Evolutionary conservation across 2,888 invertebrate genomes (phyloP).

Genomic region (Drosophila macrothrix): DNA sequence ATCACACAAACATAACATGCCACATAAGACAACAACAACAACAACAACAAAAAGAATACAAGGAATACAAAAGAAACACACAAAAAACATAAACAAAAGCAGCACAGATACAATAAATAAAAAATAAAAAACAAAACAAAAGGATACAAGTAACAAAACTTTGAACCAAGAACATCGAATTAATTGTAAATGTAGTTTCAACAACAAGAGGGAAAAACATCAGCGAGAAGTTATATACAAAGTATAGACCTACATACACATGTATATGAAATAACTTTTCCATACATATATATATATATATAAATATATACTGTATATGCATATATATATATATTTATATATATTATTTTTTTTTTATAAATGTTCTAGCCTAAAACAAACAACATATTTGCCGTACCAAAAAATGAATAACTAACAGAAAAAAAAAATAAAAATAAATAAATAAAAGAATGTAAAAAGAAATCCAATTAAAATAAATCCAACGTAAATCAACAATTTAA

Average conservation of each 20-base stretch:
- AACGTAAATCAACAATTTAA: constrained; percentile 32
- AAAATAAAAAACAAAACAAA: constrained; percentile 36
- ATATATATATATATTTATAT: constrained; percentile 28
- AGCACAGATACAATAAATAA: constrained; percentile 28
- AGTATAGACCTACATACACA: constrained; percentile 39
- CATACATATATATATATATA: constrained; percentile 37
- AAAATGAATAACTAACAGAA: constrained; percentile 38
- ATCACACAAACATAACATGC: constrained; percentile 35
- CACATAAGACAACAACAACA: constrained; percentile 27
- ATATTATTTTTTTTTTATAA: constrained; percentile 48
- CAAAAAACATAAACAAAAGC: constrained; percentile 18
- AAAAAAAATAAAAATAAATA: constrained; percentile 46
- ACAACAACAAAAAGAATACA: constrained; percentile 3
- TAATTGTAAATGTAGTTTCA: constrained; percentile 80
- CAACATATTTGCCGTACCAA: constrained; percentile 76
- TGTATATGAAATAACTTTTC: constrained; percentile 34
- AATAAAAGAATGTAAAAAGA: constrained; percentile 11
- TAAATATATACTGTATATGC: constrained; percentile 37
- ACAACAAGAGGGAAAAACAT: constrained; percentile 55
- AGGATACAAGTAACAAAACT: constrained; percentile 55
- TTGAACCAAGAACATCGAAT: constrained; percentile 84
- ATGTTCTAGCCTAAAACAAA: constrained; percentile 49
- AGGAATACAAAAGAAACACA: constrained; percentile 11
- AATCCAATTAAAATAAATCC: constrained; percentile 35
- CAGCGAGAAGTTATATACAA: constrained; percentile 43